Conservation (phyloP, 2,113 vertebrate genomes). For the Picathartes gymnocephalus region DNA sequence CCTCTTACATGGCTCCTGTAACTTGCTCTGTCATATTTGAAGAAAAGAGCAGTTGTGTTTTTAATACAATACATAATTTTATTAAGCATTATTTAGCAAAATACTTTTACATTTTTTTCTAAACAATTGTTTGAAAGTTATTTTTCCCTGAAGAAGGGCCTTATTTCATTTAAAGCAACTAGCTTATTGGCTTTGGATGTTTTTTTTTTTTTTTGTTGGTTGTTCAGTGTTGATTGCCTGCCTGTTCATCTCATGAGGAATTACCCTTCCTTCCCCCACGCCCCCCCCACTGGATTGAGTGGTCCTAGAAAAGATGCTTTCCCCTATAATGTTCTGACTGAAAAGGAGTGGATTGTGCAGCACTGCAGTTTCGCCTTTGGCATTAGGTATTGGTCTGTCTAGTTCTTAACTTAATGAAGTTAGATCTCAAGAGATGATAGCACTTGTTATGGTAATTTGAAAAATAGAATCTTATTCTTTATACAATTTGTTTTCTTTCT, state of each 20-base stretch:
- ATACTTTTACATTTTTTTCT: neutral
- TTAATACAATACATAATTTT: neutral
- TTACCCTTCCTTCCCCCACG: neutral
- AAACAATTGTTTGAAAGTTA: neutral
- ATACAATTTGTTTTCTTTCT: neutral
- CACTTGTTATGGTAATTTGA: neutral
- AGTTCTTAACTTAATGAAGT: neutral
- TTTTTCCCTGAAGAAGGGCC: neutral
- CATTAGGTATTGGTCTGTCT: neutral
- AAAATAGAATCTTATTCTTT: neutral
- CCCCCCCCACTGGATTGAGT: neutral
- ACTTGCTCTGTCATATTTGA: neutral
- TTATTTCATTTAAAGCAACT: neutral
- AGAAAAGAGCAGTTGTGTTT: neutral
- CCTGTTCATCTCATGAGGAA: neutral
- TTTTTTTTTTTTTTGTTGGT: neutral
- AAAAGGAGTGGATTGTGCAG: neutral
- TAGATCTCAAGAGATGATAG: neutral
- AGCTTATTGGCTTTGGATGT: neutral
- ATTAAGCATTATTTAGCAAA: neutral
- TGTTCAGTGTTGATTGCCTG: neutral
- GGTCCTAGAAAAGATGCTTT: neutral
- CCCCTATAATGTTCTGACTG: neutral
- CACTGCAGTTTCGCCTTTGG: neutral
- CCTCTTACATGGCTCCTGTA: neutral